Evolutionary conservation across 23 tunicate genomes (phyloP).

Genomic region (Botrylloides violaceus): DNA sequence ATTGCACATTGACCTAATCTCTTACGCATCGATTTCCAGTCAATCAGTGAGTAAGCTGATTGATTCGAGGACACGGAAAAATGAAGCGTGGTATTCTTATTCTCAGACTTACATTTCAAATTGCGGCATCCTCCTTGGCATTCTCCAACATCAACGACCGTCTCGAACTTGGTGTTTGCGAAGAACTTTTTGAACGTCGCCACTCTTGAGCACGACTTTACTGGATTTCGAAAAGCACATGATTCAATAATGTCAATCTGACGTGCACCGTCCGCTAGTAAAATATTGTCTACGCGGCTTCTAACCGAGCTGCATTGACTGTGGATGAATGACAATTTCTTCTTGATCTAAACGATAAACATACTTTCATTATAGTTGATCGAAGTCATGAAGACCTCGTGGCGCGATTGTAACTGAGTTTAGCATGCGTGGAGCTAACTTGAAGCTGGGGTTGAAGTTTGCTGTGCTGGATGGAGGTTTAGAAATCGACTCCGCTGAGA

Average conservation of each 20-base stretch:
- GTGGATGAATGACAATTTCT: background rate
- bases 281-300: slow-evolving; percentile 43
- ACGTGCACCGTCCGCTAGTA: slow-evolving; percentile 34
- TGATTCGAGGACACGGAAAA: no score
- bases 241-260: slow-evolving; percentile 61
- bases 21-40: no score
- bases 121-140: slow-evolving; percentile 58
- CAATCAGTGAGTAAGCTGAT: no score
- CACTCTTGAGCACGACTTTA: slow-evolving; percentile 58
- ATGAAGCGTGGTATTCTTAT: background rate
- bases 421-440: no score
- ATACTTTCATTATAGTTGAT: background rate
- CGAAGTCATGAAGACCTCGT: no score
- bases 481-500: slow-evolving; percentile 13
- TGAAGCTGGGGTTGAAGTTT: no score
- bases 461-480: no score
- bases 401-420: no score
- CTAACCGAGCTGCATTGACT: slow-evolving; percentile 43
- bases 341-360: background rate
- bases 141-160: slow-evolving; percentile 58
- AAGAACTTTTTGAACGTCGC: slow-evolving; percentile 52
- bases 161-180: slow-evolving; percentile 58
- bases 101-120: slow-evolving; percentile 25
- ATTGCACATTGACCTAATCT: no score
- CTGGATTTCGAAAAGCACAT: slow-evolving; percentile 45